A percentile compares a stretch with the other conserved stretches of the same genome.
Evolutionary conservation across 2,113 vertebrate genomes (phyloP).

Genomic region (Halcyon senegalensis): DNA sequence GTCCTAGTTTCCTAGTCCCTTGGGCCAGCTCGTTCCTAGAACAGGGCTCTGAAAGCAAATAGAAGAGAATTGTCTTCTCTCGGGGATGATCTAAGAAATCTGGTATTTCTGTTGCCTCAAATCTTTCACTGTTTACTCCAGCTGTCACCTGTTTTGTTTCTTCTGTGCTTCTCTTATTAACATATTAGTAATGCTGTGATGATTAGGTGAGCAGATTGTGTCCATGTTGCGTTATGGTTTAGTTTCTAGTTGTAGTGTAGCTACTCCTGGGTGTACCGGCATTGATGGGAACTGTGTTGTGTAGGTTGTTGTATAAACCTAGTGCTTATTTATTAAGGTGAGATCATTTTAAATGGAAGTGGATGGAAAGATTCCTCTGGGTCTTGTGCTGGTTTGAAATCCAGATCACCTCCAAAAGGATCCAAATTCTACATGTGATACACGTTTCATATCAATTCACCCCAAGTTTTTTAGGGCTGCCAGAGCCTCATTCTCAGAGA

Average conservation of each 20-base stretch:
- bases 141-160: conserved; percentile 5
- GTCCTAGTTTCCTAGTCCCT: conserved; percentile 37
- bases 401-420: not conserved
- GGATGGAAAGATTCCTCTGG: not conserved
- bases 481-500: not conserved
- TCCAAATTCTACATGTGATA: not conserved
- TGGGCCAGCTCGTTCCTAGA: conserved; percentile 40
- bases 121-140: not conserved
- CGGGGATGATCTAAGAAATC: not conserved
- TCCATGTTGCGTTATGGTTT: not conserved
- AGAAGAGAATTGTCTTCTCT: not conserved
- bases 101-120: not conserved
- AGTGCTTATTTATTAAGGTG: not conserved
- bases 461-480: not conserved
- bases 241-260: not conserved
- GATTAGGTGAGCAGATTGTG: not conserved
- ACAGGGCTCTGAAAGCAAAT: conserved; percentile 6
- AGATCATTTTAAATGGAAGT: not conserved
- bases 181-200: not conserved
- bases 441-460: not conserved
- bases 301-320: not conserved
- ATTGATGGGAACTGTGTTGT: not conserved
- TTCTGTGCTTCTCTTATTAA: not conserved
- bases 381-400: not conserved
- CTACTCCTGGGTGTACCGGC: not conserved